Percentiles rank a stretch among this genome's conserved stretches.
phyloP scores from a whole-genome alignment of 2,797 vertebrate genomes.

The Gorsachius magnificus region DNA sequence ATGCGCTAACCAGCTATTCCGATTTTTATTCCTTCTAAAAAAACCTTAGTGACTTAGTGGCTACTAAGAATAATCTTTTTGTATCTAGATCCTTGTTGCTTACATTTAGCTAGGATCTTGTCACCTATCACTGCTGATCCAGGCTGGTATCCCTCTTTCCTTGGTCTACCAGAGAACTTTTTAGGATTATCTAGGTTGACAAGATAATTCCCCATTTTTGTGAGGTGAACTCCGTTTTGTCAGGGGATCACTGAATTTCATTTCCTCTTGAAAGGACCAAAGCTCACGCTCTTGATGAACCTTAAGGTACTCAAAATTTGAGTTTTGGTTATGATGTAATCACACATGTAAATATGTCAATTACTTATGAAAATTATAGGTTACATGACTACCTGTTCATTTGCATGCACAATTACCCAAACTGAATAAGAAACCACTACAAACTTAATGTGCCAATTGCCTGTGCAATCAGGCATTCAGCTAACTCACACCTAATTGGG shows the following conservation, averaged over 20 bases:
- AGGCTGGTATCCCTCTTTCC: neutral
- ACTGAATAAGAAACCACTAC: neutral
- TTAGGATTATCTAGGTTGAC: neutral
- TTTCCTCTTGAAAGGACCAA: neutral
- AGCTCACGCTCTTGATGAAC: neutral
- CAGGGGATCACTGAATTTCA: neutral
- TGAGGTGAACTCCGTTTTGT: neutral
- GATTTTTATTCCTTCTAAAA: neutral
- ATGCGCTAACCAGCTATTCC: neutral
- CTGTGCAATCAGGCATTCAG: neutral
- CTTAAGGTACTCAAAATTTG: neutral
- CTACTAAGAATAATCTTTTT: neutral
- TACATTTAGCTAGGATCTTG: neutral
- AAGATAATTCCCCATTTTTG: neutral
- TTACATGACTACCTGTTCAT: slow-evolving; percentile 19
- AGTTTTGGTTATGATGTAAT: slow-evolving; percentile 3
- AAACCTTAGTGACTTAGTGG: neutral
- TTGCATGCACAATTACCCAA: slow-evolving; percentile 26
- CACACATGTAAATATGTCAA: neutral
- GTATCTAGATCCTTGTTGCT: neutral
- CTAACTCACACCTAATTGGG: neutral
- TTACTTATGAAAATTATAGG: slow-evolving; percentile 20
- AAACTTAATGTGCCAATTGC: neutral
- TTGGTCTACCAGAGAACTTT: neutral
- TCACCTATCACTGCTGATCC: neutral